Percentiles rank a stretch among this genome's conserved stretches.
Evolutionary conservation across 2,113 vertebrate species (phyloP).

Genomic region (Heterochromis multidens): DNA sequence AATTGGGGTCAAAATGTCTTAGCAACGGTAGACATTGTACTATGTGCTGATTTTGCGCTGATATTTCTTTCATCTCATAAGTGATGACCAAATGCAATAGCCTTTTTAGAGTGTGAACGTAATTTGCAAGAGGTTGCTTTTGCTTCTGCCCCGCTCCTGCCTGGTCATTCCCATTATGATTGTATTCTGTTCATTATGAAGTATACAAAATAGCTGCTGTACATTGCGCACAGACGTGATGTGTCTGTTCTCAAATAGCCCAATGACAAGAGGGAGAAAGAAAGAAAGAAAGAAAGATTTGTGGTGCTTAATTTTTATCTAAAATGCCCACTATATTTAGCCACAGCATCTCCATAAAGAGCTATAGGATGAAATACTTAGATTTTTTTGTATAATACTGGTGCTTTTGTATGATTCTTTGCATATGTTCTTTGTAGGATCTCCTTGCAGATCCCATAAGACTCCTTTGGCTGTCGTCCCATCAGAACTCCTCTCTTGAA

Average conservation of each 20-base stretch:
- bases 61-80: constrained; percentile 14
- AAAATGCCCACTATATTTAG: background rate
- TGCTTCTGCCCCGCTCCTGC: background rate
- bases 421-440: constrained; percentile 10
- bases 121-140: constrained; percentile 16
- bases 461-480: constrained; percentile 53
- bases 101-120: background rate
- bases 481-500: constrained; percentile 50
- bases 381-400: constrained; percentile 1
- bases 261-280: background rate
- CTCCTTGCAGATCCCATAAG: constrained; percentile 37
- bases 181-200: background rate
- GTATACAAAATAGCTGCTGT: background rate
- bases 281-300: background rate
- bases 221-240: background rate
- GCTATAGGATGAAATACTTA: background rate
- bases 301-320: background rate
- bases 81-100: constrained; percentile 19
- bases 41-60: constrained; percentile 27
- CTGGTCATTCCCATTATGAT: background rate
- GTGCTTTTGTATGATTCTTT: constrained; percentile 12
- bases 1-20: constrained; percentile 66
- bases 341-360: background rate
- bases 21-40: background rate
- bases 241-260: background rate